A percentile compares a stretch with the other conserved stretches of the same genome.
Evolutionary conservation across 2,113 vertebrate species (phyloP).

Genomic region (Nothoprocta perdicaria): DNA sequence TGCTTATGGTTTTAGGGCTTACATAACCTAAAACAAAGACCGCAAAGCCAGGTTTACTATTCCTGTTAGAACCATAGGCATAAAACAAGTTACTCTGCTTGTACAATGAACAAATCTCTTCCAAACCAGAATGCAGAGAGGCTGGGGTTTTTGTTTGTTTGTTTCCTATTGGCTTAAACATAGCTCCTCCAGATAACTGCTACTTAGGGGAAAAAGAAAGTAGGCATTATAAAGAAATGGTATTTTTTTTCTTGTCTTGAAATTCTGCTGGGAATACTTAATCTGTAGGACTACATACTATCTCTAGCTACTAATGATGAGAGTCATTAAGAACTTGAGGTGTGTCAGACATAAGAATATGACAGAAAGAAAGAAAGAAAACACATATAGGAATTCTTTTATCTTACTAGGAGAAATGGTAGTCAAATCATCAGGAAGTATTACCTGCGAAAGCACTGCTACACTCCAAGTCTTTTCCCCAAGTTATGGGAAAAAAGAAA

Average conservation of each 20-base stretch:
- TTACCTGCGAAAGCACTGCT: neutral
- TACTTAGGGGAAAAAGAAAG: neutral
- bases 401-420: neutral
- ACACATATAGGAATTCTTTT: neutral
- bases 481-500: neutral
- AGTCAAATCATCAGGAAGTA: neutral
- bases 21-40: neutral
- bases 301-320: neutral
- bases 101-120: neutral
- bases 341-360: no score
- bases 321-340: neutral
- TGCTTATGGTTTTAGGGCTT: rapidly evolving
- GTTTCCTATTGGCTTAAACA: neutral
- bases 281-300: neutral
- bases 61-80: neutral
- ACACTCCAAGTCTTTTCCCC: neutral
- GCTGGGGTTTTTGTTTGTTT: neutral
- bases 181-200: neutral
- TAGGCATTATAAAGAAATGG: neutral
- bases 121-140: neutral
- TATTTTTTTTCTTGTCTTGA: neutral
- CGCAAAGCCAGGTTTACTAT: neutral
- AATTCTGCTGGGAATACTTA: neutral
- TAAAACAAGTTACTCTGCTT: neutral
- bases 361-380: no score